Evolutionary conservation across 2,113 vertebrate genomes (phyloP), one percentile per base, ranked within the genome.

Genomic region (Corythornis cristatus): DNA sequence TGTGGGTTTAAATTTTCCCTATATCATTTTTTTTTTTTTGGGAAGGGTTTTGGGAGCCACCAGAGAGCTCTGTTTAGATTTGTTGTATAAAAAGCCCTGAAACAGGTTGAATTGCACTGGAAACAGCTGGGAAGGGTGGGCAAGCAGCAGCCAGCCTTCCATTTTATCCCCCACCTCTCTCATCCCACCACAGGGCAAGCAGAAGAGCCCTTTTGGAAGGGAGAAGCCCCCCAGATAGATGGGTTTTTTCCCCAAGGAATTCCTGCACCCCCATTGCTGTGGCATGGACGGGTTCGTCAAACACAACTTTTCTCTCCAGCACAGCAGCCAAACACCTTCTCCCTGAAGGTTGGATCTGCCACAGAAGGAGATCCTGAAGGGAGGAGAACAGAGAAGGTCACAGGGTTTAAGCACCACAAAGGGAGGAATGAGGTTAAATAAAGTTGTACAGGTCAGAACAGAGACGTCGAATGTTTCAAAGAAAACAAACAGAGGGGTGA

Each of bases 391-490:
- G 18, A 7, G 82, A 82, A 93, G 91, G 84, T 89, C 57, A 75
- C 54, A 25, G 77, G 53, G 70, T 86, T 81, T 21, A 90, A 93
- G 78, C 62, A 68, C 29, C 4, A 1, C 67, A 43, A 81, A 81
- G 74, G 77, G 78, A 95, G 74, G 70, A 92, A 79, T 25, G 43
- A 92, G 87, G 89, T 88, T 84, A 82, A 45, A 66, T 45, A 82
- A 89, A 92, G 81, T 78, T 91, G 48, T 87, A 56, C 87, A 89
- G 91, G 93, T 68, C 84, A 92, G 77, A 76, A 87, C 78, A 91
- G 82, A 87, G 91, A 87, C 28, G 84, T 87, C 13, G 2, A 73
- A 53, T 70, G 17, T 33, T 67, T 79, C 83, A 79, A 88, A 83
- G 83, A 56, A 92, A 95, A 89, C 57, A 95, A 92, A 82, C 89